Evolutionary conservation across 2,888 invertebrate genomes (phyloP), one percentile per base, ranked within the genome.

Genomic region (Peribatodes rhomboidaria): DNA sequence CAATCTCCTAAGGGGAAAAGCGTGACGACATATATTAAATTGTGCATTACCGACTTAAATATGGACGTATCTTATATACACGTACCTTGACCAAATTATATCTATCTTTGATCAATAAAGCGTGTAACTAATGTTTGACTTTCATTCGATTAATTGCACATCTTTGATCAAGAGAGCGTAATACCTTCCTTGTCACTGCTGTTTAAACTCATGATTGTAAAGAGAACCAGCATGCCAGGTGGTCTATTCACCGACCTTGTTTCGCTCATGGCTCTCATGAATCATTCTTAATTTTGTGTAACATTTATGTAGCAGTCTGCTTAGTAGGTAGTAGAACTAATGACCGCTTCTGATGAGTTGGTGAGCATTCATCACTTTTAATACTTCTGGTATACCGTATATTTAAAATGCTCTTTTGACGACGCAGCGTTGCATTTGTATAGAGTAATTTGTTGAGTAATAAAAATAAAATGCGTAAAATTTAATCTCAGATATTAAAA

Each of bases 91-190:
- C 6, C 27, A 27, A 27, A 27, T 27, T 4, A 27, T 4, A 27
- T n/a, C n/a, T n/a, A n/a, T n/a, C n/a, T n/a, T n/a, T n/a, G n/a
- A 44, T 11, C 37, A 35, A 22, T 35, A 1, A 37, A 20, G 14
- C 31, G 16, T 14, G 16, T 16, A 14, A 18, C 18, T 18, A 35
- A 50, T 47, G 46, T 61, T 53, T 54, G 39, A 18, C 9, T 39
- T 54, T 46, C 31, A 27, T 39, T 46, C 52, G 39, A 46, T 46
- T 39, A 42, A 52, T 54, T 27, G 16, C 49, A 47, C 37, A 56
- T 22, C 61, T 62, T 67, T 60, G 62, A 67, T 63, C 67, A 67
- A 61, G 41, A 50, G 20, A 41, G 39, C 20, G 46, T 46, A 61
- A 31, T 53, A 35, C 18, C 37, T 33, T 39, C 22, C 59, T 52